These are phyloP conservation scores for Glareola pratincola DNA, from an alignment of 2,113 vertebrate species.

Conservation along the genomic window DNA sequence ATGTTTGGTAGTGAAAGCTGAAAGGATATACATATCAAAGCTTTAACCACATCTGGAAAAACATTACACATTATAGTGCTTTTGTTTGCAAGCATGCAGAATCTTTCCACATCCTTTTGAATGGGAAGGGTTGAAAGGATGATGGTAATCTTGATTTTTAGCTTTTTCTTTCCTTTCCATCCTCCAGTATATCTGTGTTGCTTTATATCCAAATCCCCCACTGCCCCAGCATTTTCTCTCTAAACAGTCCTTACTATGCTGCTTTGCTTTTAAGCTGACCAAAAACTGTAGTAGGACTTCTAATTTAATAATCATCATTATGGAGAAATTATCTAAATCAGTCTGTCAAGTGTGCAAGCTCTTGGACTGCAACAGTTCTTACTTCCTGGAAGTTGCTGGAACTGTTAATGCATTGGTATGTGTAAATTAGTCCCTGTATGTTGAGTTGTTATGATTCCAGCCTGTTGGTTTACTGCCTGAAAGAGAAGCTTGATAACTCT, in stretches of 20 bases:
- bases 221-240: background rate
- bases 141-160: background rate
- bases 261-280: background rate
- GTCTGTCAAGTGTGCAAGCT: background rate
- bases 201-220: background rate
- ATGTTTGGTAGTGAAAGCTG: background rate
- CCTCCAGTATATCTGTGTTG: background rate
- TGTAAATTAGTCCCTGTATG: background rate
- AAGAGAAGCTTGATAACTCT: background rate
- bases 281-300: background rate
- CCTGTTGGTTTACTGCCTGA: background rate
- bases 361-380: background rate
- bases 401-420: background rate
- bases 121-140: background rate
- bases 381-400: background rate
- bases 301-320: background rate
- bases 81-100: background rate
- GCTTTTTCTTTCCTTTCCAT: background rate
- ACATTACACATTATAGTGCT: background rate
- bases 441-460: background rate
- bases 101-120: background rate
- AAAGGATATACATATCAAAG: background rate
- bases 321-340: background rate
- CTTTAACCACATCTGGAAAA: background rate
- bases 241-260: background rate